These are phyloP conservation scores for Clistopyga incitator DNA, from an alignment of 2,888 invertebrate genomes.

Conservation along the genomic window DNA sequence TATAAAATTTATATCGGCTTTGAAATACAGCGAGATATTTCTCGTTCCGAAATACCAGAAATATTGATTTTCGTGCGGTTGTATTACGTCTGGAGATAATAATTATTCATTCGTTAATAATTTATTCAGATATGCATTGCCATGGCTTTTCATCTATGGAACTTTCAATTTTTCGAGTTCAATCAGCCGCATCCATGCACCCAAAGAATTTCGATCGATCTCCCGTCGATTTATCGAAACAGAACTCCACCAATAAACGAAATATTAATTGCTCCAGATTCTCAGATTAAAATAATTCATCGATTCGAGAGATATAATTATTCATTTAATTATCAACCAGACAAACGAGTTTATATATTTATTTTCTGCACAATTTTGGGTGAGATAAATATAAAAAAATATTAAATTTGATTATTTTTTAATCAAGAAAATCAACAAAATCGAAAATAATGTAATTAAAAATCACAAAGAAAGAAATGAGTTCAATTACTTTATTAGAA, in stretches of 20 bases:
- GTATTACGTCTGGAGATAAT: not conserved
- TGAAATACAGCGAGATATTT: conserved; percentile 20
- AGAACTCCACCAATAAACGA: not conserved
- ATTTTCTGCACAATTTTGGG: not conserved
- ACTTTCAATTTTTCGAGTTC: conserved; percentile 14
- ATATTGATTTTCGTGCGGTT: not conserved
- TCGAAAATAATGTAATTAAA: too few relatives aligned
- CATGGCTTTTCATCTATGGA: conserved; percentile 11
- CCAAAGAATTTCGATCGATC: not conserved
- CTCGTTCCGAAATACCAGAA: not conserved
- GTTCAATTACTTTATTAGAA: too few relatives aligned
- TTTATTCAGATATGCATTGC: not conserved
- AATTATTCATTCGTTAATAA: conserved; percentile 15
- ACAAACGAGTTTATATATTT: not conserved
- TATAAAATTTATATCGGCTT: conserved; percentile 14
- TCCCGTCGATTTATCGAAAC: not conserved
- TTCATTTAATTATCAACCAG: not conserved
- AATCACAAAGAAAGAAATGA: too few relatives aligned
- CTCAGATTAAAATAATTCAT: not conserved
- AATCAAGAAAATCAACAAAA: not conserved
- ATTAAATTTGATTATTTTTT: too few relatives aligned
- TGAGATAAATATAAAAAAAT: too few relatives aligned
- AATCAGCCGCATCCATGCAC: not conserved
- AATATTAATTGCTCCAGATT: conserved; percentile 22
- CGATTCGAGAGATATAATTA: not conserved